Conservation (phyloP, 2,113 vertebrate genomes). For the Pipa parva region DNA sequence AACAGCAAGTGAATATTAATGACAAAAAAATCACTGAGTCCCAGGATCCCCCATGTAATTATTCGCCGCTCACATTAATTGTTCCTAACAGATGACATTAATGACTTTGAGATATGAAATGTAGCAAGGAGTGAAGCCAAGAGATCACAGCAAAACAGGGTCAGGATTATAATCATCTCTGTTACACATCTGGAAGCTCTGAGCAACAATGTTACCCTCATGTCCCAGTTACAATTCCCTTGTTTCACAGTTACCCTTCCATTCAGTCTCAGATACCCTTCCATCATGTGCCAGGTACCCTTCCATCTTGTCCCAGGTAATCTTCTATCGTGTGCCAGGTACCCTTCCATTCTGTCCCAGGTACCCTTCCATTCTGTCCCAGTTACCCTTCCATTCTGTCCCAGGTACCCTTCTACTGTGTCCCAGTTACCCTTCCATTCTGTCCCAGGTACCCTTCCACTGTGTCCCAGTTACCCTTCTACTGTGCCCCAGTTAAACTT, state of each 20-base stretch:
- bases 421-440: neutral
- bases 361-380: neutral
- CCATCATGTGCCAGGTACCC: neutral
- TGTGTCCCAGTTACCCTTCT: too few relatives aligned
- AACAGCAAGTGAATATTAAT: conserved; percentile 74
- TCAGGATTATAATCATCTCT: conserved; percentile 65
- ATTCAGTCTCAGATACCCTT: neutral
- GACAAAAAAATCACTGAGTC: conserved; percentile 69
- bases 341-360: neutral
- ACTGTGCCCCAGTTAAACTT: too few relatives aligned
- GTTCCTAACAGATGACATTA: conserved; percentile 82
- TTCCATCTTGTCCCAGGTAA: neutral
- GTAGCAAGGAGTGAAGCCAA: conserved; percentile 57
- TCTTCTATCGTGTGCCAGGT: neutral
- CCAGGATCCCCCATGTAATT: conserved; percentile 87
- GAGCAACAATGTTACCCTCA: neutral
- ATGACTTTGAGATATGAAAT: conserved; percentile 80
- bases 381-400: neutral
- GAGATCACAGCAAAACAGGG: conserved; percentile 62
- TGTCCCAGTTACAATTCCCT: neutral
- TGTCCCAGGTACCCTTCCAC: too few relatives aligned
- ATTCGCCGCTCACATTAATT: conserved; percentile 84
- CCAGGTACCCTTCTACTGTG: neutral
- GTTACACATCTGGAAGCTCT: conserved; percentile 47
- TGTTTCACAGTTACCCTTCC: neutral